Conservation (phyloP, 2,797 vertebrate species). For the Sebastes nivosus region DNA sequence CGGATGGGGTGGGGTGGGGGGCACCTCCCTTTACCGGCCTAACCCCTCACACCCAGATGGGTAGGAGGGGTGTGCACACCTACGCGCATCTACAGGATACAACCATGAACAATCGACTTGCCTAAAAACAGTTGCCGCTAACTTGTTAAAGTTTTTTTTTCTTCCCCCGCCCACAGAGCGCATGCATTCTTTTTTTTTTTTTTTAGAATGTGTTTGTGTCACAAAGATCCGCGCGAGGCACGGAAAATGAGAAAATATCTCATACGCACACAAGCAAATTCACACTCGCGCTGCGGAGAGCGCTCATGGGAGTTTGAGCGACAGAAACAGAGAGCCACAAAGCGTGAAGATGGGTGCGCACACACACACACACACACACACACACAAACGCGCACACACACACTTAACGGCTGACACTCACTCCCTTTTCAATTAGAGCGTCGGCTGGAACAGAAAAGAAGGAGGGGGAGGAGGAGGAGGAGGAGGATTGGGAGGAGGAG, state of each 20-base stretch:
- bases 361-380: slow-evolving; percentile 54
- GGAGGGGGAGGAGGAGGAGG: slow-evolving; percentile 14
- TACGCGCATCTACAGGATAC: slow-evolving; percentile 25
- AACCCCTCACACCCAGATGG: slow-evolving; percentile 12
- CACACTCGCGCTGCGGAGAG: slow-evolving; percentile 51
- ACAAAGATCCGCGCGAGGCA: slow-evolving; percentile 25
- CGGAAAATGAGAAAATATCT: slow-evolving; percentile 49
- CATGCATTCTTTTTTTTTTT: slow-evolving; percentile 7
- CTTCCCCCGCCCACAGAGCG: slow-evolving; percentile 5
- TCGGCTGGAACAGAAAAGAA: slow-evolving; percentile 74
- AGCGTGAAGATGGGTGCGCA: slow-evolving; percentile 65
- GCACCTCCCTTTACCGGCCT: slow-evolving; percentile 26
- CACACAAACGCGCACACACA: slow-evolving; percentile 36
- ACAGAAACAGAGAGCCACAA: slow-evolving; percentile 70
- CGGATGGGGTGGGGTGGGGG: background rate
- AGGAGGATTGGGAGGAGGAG: slow-evolving; percentile 24
- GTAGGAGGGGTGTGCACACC: slow-evolving; percentile 20
- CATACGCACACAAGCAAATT: slow-evolving; percentile 39
- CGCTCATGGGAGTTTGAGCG: slow-evolving; percentile 74
- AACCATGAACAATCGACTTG: slow-evolving; percentile 35
- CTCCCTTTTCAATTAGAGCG: slow-evolving; percentile 82
- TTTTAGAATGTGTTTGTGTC: slow-evolving; percentile 37
- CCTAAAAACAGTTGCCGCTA: slow-evolving; percentile 8
- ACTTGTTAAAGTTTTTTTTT: slow-evolving; percentile 41
- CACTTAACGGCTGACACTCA: slow-evolving; percentile 74